Evolutionary conservation across 2,888 invertebrate genomes (phyloP), one percentile per base, ranked within the genome.

Genomic region (Buathra laborator): DNA sequence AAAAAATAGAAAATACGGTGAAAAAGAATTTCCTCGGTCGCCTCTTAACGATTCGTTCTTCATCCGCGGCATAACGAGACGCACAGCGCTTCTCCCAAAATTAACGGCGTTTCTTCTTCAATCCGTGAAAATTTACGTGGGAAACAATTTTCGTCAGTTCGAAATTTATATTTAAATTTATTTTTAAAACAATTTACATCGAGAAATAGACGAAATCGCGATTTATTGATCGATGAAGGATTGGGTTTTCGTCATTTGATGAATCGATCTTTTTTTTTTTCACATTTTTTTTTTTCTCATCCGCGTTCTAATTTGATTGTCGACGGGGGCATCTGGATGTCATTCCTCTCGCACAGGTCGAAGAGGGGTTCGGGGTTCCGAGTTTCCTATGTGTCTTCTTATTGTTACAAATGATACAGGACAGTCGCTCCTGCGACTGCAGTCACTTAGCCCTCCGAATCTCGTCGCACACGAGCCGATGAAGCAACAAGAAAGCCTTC

Each of bases 401-500:
- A 90, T 90, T 89, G 90, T 90, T 91, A 91, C 91, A 91, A 91
- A 91, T 91, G 90, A 91, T 87, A 87, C 86, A 87, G 87, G 87
- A 86, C 88, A n/a, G 64, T 43, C 53, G 89, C 86, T 83, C 81
- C 87, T 88, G 75, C 86, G 89, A 89, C 88, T 87, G 87, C 83
- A 81, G 82, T 80, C 64, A 64, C 76, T 68, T 71, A 14, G 44
- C 74, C 62, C 78, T 66, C 9, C 24, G 53, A 64, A 24, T 44
- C 59, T 74, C 72, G 44, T 62, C 74, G 74, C 24, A 32, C 68
- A 12, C 53, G 64, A 56, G 75, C 43, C 48, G 71, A 16, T 10
- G 53, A 76, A 75, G 62, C 70, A 56, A 70, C 66, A 70, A 67
- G 70, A 74, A 68, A 75, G 71, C 74, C 77, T 83, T 70, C 62